A percentile compares a stretch with the other conserved stretches of the same genome.
These are phyloP conservation scores for Macaria notata DNA, from an alignment of 2,888 invertebrate genomes.

Conservation along the genomic window DNA sequence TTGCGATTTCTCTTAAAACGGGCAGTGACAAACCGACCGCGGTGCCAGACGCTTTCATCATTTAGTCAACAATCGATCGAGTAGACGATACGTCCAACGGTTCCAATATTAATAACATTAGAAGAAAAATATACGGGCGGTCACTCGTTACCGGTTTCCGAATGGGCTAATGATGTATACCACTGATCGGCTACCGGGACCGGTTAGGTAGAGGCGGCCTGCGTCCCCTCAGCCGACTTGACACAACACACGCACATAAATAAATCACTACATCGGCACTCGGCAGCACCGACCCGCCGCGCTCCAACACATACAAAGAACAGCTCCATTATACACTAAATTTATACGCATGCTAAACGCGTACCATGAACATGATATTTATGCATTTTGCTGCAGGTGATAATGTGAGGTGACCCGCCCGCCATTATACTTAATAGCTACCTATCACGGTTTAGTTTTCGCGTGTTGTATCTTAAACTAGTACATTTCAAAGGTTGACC, in stretches of 20 bases:
- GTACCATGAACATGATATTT: slow-evolving; percentile 25
- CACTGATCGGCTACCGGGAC: slow-evolving; percentile 55
- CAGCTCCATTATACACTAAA: slow-evolving; percentile 24
- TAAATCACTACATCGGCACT: slow-evolving; percentile 35
- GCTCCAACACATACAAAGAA: slow-evolving; percentile 17
- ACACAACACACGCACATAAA: slow-evolving; percentile 41
- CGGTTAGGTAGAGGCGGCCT: slow-evolving; percentile 58
- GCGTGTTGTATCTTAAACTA: background rate
- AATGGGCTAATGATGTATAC: slow-evolving; percentile 60
- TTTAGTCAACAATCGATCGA: slow-evolving; percentile 11
- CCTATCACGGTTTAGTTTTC: slow-evolving; percentile 9
- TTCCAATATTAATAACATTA: slow-evolving; percentile 30
- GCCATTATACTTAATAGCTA: slow-evolving; percentile 16
- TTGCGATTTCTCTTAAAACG: no score
- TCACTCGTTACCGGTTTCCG: slow-evolving; percentile 58
- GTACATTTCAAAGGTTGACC: no score
- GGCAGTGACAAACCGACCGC: no score
- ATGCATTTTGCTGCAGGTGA: slow-evolving; percentile 33
- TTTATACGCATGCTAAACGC: slow-evolving; percentile 26
- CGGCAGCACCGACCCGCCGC: slow-evolving; percentile 17
- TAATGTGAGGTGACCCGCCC: slow-evolving; percentile 28
- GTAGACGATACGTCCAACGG: slow-evolving; percentile 11
- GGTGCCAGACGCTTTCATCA: slow-evolving; percentile 2
- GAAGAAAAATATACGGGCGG: slow-evolving; percentile 23
- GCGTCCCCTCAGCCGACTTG: slow-evolving; percentile 35